A percentile compares a stretch with the other conserved stretches of the same genome.
Evolutionary conservation across 2,797 vertebrate species (phyloP).

Genomic region (Rhabdophis nuchalis): DNA sequence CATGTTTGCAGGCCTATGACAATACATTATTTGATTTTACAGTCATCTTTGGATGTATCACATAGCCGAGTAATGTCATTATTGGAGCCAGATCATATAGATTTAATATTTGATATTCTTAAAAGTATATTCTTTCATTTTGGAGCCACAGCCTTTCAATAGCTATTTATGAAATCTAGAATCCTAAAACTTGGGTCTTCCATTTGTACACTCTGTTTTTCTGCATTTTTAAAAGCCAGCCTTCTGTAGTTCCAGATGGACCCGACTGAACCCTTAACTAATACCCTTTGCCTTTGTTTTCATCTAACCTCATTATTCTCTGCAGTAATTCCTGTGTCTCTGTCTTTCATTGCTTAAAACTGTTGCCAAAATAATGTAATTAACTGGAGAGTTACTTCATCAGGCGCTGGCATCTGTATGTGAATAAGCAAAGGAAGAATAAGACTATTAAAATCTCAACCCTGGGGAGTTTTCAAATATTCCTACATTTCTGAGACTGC

Average conservation of each 20-base stretch:
- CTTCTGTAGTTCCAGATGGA: background rate
- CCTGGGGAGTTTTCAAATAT: constrained; percentile 35
- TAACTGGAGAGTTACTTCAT: constrained; percentile 15
- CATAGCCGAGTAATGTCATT: background rate
- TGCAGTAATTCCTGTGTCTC: constrained; percentile 9
- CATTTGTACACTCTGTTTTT: background rate
- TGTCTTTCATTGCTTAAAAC: constrained; percentile 6
- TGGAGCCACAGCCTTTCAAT: background rate
- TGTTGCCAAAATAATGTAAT: constrained; percentile 29
- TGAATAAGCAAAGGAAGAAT: constrained; percentile 22
- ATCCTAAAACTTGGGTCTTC: constrained; percentile 10
- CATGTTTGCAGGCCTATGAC: background rate
- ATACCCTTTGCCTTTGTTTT: background rate
- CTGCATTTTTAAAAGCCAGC: constrained; percentile 9
- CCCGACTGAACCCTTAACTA: rapidly evolving
- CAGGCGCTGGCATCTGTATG: constrained; percentile 9
- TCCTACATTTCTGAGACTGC: constrained; percentile 22
- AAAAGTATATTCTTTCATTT: constrained; percentile 31
- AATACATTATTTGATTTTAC: background rate
- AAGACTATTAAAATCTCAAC: constrained; percentile 26
- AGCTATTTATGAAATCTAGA: background rate
- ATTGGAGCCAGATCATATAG: constrained; percentile 29
- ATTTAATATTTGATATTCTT: constrained; percentile 13
- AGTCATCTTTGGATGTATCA: background rate
- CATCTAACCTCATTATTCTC: constrained; percentile 24